Evolutionary conservation across 2,113 vertebrate genomes (phyloP).

Genomic region (Cnemophilus loriae): DNA sequence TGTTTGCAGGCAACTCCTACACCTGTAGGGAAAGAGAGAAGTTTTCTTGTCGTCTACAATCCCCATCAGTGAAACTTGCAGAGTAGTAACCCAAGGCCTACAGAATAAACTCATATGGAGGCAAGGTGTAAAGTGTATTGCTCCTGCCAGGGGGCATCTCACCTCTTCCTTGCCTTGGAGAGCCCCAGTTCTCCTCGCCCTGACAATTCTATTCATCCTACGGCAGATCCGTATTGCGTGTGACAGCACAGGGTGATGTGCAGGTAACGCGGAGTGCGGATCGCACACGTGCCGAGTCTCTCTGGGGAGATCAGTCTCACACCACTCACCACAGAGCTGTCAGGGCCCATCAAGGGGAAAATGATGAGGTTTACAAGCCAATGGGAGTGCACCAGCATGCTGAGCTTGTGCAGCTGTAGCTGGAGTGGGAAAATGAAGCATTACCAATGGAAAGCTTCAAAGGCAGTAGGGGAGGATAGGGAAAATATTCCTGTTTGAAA

Average conservation of each 20-base stretch:
- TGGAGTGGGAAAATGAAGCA: neutral
- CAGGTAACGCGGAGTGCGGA: accelerated
- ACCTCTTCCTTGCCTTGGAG: neutral
- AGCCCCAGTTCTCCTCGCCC: neutral
- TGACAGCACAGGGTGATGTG: neutral
- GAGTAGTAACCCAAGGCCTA: neutral
- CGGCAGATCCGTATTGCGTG: accelerated
- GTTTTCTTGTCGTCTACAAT: neutral
- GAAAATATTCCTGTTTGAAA: neutral
- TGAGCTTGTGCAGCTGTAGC: neutral
- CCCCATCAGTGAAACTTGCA: neutral
- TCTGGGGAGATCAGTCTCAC: neutral
- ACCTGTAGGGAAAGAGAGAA: neutral
- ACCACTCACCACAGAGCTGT: neutral
- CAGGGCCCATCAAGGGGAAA: neutral
- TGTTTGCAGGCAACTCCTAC: neutral
- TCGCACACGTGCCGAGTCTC: accelerated
- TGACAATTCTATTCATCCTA: neutral
- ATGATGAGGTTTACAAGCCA: neutral
- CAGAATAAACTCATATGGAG: neutral
- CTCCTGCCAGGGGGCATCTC: neutral
- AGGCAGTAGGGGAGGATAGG: neutral
- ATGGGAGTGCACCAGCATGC: accelerated
- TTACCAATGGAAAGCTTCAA: neutral
- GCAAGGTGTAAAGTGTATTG: neutral